These are phyloP conservation scores for Liasis olivaceus DNA, from an alignment of 2,797 vertebrate species.

Conservation along the genomic window DNA sequence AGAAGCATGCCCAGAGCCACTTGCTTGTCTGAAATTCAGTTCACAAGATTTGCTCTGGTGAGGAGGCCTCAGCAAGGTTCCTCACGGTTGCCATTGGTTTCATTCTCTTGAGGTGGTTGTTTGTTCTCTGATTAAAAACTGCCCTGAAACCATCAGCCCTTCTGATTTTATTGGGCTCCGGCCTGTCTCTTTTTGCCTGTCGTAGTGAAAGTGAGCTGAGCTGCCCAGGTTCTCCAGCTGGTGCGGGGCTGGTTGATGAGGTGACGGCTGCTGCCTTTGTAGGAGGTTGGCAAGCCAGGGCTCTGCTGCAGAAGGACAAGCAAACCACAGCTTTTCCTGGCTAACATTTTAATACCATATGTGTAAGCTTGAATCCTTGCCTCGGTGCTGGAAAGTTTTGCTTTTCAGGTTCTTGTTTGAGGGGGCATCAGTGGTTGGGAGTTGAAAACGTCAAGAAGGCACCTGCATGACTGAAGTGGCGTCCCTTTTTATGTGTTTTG, in stretches of 20 bases:
- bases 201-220: conserved; percentile 55
- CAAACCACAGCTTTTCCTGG: neutral
- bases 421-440: too few relatives aligned
- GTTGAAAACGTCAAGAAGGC: neutral
- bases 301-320: neutral
- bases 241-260: too few relatives aligned
- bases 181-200: conserved; percentile 63
- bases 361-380: neutral
- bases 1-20: neutral
- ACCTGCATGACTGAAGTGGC: too few relatives aligned
- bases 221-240: neutral
- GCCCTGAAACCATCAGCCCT: conserved; percentile 29
- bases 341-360: neutral
- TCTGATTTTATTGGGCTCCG: conserved; percentile 62
- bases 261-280: neutral
- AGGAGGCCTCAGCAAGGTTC: neutral
- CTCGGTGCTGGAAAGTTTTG: neutral
- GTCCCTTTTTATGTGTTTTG: too few relatives aligned
- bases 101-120: neutral
- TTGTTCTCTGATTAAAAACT: neutral
- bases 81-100: neutral
- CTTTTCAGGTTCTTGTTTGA: neutral
- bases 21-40: neutral
- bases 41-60: neutral
- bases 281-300: neutral